Conservation (phyloP, 2,888 invertebrate species). For the Archips crataeganus region DNA sequence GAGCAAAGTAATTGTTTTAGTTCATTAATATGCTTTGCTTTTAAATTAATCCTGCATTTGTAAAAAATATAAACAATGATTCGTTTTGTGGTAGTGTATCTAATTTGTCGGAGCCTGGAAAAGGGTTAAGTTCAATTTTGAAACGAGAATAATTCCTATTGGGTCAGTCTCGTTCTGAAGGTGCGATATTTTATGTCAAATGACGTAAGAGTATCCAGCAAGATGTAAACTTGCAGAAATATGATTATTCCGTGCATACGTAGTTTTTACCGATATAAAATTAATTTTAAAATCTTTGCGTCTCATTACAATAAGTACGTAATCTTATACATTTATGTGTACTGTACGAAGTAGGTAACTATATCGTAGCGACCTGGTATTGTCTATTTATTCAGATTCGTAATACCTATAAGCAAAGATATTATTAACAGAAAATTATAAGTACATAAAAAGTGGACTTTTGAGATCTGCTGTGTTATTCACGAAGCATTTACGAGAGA, state of each 20-base stretch:
- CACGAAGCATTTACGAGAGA: background rate
- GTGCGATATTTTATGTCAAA: no score
- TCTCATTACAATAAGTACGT: background rate
- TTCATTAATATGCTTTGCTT: no score
- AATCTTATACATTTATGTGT: background rate
- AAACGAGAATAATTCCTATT: no score
- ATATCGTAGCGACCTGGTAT: background rate
- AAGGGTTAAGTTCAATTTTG: no score
- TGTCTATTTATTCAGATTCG: background rate
- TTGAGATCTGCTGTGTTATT: background rate
- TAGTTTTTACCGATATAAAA: background rate
- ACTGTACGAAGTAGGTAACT: background rate
- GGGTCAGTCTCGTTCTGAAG: no score
- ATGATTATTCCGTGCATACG: background rate
- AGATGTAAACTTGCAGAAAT: background rate
- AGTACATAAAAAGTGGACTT: background rate
- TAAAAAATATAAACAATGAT: no score
- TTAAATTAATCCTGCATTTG: no score
- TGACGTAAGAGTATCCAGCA: background rate
- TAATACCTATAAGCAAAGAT: background rate
- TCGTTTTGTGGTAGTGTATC: no score
- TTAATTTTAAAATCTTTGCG: background rate
- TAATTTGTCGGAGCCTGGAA: no score
- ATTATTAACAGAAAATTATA: background rate
- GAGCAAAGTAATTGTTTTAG: no score